These are phyloP conservation scores for Poecilia gillii DNA, from an alignment of 2,797 vertebrate species.

Conservation along the genomic window DNA sequence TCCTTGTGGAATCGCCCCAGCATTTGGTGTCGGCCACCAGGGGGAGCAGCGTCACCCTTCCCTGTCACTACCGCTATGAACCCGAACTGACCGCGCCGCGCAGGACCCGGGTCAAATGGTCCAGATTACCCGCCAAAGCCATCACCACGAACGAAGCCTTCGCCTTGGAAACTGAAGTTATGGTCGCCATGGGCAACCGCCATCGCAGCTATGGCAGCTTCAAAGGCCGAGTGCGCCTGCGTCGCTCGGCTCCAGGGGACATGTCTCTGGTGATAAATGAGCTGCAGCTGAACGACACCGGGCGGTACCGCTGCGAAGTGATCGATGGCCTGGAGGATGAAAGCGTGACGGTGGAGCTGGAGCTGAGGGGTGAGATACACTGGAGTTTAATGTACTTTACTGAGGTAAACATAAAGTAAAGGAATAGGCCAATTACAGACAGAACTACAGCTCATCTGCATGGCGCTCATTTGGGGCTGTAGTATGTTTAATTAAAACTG, in stretches of 20 bases:
- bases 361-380: slow-evolving; percentile 82
- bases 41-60: slow-evolving; percentile 86
- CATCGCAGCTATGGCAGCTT: slow-evolving; percentile 86
- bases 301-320: slow-evolving; percentile 92
- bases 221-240: slow-evolving; percentile 84
- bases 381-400: not conserved
- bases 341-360: slow-evolving; percentile 88
- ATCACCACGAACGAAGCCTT: slow-evolving; percentile 46
- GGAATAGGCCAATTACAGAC: not conserved
- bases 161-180: slow-evolving; percentile 83
- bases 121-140: slow-evolving; percentile 82
- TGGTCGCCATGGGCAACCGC: slow-evolving; percentile 87
- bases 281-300: slow-evolving; percentile 85
- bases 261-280: slow-evolving; percentile 86
- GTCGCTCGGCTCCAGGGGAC: slow-evolving; percentile 61
- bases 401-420: not conserved
- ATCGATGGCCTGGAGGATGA: slow-evolving; percentile 93
- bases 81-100: slow-evolving; percentile 73
- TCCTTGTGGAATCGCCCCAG: slow-evolving; percentile 85
- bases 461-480: too few relatives aligned
- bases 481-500: not conserved
- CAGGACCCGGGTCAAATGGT: slow-evolving; percentile 90
- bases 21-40: slow-evolving; percentile 81
- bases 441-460: not conserved
- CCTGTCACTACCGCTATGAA: slow-evolving; percentile 86